Base-by-base conservation (phyloP, 1,140 invertebrate genomes). In the Belonocnema kinseyi region DNA sequence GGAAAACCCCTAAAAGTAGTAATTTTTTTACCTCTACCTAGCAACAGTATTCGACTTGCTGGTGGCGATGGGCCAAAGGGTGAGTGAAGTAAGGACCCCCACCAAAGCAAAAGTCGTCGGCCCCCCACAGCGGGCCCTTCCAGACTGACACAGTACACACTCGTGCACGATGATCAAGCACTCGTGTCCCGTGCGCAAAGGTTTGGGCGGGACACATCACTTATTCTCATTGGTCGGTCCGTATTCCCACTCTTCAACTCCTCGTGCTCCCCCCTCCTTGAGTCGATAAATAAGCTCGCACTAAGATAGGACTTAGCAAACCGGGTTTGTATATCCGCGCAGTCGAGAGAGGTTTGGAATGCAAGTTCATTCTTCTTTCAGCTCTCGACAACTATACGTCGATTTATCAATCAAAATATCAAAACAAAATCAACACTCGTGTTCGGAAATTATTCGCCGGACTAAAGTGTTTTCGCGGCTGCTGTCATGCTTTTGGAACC, bases 401-500 rank as follows among this genome's bases (percentile, higher is more conserved):
- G 53, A 17, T 2, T 19, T 54, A 19, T 54, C 53, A n/a, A 3
- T 19, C 53, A 10, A 54, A 54, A n/a, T n/a, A 19, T 17, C 1
- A 17, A 17, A 11, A 46, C 0, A 0, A 10, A 46, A 11, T 11
- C 40, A 1, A 46, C 40, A 10, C 8, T 46, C 40, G 40, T 46
- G 40, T 46, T 46, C 40, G 40, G 40, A 46, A 46, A 46, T 46
- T 46, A 8, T 11, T 46, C 10, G 40, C 40, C 40, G 40, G 40
- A 46, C 40, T 46, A 7, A 10, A 46, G 40, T 46, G 40, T 46
- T 46, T 46, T 10, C 10, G 40, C 40, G 71, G 58, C 52, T 1
- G 5, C 19, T 66, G 74, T 72, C 8, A 90, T 88, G 88, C 79
- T 87, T 13, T 88, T 80, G 82, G 83, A 88, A 83, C 74, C 73